Evolutionary conservation across 2,888 invertebrate genomes (phyloP).

Genomic region (Cosmia pyralina): DNA sequence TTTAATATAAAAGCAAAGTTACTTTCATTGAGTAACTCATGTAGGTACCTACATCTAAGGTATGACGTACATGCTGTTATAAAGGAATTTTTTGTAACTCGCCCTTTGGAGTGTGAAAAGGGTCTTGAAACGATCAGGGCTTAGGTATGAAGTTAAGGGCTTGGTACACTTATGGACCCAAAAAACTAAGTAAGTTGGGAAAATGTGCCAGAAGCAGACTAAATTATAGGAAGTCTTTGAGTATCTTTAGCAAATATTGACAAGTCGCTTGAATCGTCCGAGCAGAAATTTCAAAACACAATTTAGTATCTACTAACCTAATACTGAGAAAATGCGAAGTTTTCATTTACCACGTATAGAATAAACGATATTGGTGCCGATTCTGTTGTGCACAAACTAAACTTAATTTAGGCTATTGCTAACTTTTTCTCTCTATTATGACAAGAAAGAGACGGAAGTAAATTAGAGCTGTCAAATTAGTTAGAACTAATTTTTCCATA

Average conservation of each 20-base stretch:
- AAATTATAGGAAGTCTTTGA: slow-evolving; percentile 16
- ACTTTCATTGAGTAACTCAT: slow-evolving; percentile 56
- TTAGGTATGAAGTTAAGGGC: slow-evolving; percentile 24
- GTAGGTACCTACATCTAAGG: slow-evolving; percentile 14
- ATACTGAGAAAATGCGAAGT: background rate
- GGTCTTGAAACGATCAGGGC: slow-evolving; percentile 25
- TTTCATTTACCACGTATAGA: background rate
- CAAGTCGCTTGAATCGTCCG: background rate
- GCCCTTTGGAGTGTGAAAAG: slow-evolving; percentile 13
- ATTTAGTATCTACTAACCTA: background rate
- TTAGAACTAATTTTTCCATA: too few relatives aligned
- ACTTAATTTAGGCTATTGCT: too few relatives aligned
- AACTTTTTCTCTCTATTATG: too few relatives aligned
- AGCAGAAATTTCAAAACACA: background rate
- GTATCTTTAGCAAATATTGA: slow-evolving; percentile 19
- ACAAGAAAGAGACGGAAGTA: too few relatives aligned
- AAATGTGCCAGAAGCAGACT: slow-evolving; percentile 12
- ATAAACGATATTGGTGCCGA: background rate
- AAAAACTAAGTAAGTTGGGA: slow-evolving; percentile 20
- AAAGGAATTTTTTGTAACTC: slow-evolving; percentile 39
- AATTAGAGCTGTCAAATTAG: too few relatives aligned
- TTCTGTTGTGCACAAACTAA: too few relatives aligned
- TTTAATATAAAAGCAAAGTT: slow-evolving; percentile 68
- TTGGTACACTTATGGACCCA: slow-evolving; percentile 16
- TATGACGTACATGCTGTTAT: slow-evolving; percentile 33